These are phyloP conservation scores for Spisula subtruncata DNA, from an alignment of 2,888 invertebrate genomes.

Conservation along the genomic window DNA sequence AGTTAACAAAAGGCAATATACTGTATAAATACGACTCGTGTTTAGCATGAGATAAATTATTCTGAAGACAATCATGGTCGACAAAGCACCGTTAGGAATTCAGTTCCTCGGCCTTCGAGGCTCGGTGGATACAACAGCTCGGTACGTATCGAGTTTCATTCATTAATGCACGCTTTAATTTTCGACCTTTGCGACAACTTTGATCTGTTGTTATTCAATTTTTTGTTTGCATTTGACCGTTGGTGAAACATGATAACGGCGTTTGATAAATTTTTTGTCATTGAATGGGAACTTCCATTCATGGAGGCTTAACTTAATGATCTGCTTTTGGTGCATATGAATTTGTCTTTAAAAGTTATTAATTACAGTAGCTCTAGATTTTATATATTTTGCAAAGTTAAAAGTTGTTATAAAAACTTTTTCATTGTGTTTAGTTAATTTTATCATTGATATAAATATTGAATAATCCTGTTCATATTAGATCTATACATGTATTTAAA, in stretches of 20 bases:
- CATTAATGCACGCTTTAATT: conserved; percentile 4
- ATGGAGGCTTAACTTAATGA: no score
- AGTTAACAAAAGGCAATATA: background rate
- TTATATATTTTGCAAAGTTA: no score
- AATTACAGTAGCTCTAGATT: no score
- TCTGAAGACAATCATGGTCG: background rate
- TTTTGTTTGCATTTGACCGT: background rate
- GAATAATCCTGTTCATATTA: no score
- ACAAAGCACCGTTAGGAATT: conserved; percentile 59
- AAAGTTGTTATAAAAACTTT: no score
- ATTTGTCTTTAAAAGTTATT: no score
- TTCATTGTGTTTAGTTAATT: no score
- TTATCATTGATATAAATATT: no score
- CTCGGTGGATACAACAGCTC: conserved; percentile 37
- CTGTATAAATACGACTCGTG: conserved; percentile 17
- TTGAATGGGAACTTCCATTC: no score
- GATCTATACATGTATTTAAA: no score
- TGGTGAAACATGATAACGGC: background rate
- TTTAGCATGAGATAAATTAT: conserved; percentile 30
- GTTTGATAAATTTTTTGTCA: background rate
- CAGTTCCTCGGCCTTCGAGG: conserved; percentile 44
- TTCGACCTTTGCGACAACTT: background rate
- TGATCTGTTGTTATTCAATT: background rate
- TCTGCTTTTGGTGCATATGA: no score
- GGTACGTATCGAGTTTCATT: conserved; percentile 57